phyloP scores from a whole-genome alignment of 2,797 vertebrate genomes.

The Cryptoblepharus egeriae region DNA sequence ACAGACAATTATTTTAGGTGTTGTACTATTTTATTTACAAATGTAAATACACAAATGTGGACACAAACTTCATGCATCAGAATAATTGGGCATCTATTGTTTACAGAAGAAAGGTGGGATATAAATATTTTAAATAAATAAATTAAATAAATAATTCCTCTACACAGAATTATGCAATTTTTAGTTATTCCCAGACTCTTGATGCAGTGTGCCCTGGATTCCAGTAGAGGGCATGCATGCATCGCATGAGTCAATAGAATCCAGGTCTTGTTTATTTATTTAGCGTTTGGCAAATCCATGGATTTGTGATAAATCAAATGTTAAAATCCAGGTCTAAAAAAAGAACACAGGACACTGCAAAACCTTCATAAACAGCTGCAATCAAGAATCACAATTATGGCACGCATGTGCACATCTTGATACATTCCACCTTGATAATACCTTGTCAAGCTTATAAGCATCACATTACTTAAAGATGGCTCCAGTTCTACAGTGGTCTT shows the following conservation, averaged over 20 bases:
- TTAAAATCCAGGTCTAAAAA: too few species aligned
- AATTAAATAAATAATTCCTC: too few species aligned
- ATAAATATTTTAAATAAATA: too few species aligned
- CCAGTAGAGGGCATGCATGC: background rate
- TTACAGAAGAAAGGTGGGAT: too few species aligned
- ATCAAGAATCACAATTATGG: background rate
- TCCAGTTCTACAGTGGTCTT: too few species aligned
- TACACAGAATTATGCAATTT: background rate
- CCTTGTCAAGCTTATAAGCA: background rate
- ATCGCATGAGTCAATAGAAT: background rate
- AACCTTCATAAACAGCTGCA: background rate
- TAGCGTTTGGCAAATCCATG: too few species aligned
- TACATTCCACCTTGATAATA: background rate
- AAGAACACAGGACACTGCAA: background rate
- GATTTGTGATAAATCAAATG: too few species aligned
- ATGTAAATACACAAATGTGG: background rate
- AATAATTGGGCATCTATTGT: background rate
- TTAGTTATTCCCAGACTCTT: too few species aligned
- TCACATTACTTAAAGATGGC: background rate
- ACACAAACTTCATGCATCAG: background rate
- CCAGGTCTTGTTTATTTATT: too few species aligned
- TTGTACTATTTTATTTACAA: background rate
- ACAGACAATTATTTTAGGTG: slow-evolving; percentile 28
- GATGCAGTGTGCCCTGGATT: too few species aligned
- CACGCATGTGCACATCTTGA: background rate